Percentiles rank a stretch among this genome's conserved stretches.
phyloP scores from a whole-genome alignment of 2,888 invertebrate species.

The Coronaproctus castanopsis region DNA sequence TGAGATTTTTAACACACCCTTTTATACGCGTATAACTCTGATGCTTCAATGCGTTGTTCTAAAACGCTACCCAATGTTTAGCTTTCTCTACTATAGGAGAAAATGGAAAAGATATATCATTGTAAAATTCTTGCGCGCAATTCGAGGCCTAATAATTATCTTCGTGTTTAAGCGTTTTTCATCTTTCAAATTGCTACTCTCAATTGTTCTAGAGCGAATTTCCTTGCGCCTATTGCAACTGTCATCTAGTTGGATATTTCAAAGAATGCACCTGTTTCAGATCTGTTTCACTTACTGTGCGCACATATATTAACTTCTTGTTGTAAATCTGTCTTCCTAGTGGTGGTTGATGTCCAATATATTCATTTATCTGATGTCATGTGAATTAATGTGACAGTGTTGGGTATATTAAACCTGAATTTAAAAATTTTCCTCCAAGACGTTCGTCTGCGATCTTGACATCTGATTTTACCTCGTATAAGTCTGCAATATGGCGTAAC shows the following conservation, averaged over 20 bases:
- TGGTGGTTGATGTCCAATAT: too few relatives aligned
- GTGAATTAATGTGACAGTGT: too few relatives aligned
- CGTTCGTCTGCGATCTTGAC: too few relatives aligned
- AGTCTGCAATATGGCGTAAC: too few relatives aligned
- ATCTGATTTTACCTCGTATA: too few relatives aligned
- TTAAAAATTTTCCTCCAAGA: too few relatives aligned
- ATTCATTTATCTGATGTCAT: too few relatives aligned
- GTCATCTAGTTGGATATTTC: background rate
- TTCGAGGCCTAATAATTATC: background rate
- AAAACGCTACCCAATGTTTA: background rate
- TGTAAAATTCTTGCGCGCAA: conserved; percentile 1
- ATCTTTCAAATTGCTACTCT: background rate
- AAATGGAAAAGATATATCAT: background rate
- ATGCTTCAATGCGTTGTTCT: background rate
- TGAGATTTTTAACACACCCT: background rate
- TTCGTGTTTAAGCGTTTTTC: background rate
- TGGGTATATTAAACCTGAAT: too few relatives aligned
- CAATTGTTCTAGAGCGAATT: background rate
- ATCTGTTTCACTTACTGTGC: background rate
- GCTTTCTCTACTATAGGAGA: background rate
- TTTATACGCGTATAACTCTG: background rate
- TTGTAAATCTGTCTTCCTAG: too few relatives aligned
- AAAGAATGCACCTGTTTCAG: background rate
- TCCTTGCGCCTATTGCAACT: background rate
- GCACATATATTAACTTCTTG: too few relatives aligned